Conservation (phyloP, 2,888 invertebrate species). For the Anoncus sp. region DNA sequence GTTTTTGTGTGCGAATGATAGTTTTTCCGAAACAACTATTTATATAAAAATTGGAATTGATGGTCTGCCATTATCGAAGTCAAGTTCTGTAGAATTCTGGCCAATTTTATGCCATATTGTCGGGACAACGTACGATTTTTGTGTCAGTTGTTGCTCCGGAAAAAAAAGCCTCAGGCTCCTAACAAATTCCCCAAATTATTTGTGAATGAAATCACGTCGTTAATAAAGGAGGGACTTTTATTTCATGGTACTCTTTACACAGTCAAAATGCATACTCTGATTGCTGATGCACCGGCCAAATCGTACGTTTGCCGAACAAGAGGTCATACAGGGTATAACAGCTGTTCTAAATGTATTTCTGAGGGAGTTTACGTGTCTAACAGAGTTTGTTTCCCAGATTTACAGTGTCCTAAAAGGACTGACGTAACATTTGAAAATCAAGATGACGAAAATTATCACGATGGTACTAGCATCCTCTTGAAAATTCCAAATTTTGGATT, state of each 20-base stretch:
- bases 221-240: neutral
- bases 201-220: neutral
- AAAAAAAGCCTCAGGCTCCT: neutral
- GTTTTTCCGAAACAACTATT: neutral
- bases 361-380: neutral
- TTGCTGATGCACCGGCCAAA: slow-evolving; percentile 17
- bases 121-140: slow-evolving; percentile 7
- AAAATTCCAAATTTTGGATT: slow-evolving; percentile 17
- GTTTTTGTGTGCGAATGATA: neutral
- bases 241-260: neutral
- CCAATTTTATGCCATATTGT: slow-evolving; percentile 16
- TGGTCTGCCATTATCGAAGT: slow-evolving; percentile 9
- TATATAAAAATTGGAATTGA: slow-evolving; percentile 18
- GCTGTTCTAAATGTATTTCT: slow-evolving; percentile 3
- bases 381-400: neutral
- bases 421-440: slow-evolving; percentile 12
- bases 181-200: slow-evolving; percentile 1
- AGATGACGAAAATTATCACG: slow-evolving; percentile 2
- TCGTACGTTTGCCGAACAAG: neutral
- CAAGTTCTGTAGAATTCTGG: slow-evolving; percentile 8
- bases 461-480: neutral
- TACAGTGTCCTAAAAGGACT: neutral
- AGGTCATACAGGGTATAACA: slow-evolving; percentile 9
- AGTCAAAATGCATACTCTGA: neutral
- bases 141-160: slow-evolving; percentile 4